Conservation (phyloP, 2,113 vertebrate species). For the Mola mola region DNA sequence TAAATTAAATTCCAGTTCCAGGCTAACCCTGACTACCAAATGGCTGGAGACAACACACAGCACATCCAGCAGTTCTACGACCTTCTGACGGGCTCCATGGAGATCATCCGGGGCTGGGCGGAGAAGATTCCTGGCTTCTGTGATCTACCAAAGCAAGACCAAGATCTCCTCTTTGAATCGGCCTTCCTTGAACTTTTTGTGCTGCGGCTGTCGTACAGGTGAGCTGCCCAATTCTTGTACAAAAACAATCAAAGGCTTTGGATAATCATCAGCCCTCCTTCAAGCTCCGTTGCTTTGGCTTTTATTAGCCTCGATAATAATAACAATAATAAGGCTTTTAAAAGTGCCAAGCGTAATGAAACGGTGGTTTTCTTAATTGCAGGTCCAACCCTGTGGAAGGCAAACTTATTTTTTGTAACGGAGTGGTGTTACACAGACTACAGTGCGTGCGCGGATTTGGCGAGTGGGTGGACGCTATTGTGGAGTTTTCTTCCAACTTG, state of each 20-base stretch:
- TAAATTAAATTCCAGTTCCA: constrained; percentile 97
- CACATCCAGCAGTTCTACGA: constrained; percentile 99
- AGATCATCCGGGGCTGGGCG: constrained; percentile 98
- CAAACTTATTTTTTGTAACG: constrained; percentile 99
- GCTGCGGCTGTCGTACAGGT: constrained; percentile 96
- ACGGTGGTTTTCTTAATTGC: constrained; percentile 80
- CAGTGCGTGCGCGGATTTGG: constrained; percentile 98
- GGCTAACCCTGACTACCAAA: constrained; percentile 98
- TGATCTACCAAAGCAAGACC: constrained; percentile 93
- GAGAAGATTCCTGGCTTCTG: constrained; percentile 96
- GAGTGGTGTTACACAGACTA: constrained; percentile 96
- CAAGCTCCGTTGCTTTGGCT: constrained; percentile 82
- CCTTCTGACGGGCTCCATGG: constrained; percentile 98
- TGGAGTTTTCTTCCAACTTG: constrained; percentile 97
- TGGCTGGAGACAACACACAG: constrained; percentile 97
- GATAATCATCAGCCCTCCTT: constrained; percentile 71
- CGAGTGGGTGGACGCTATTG: constrained; percentile 98
- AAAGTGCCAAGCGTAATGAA: constrained; percentile 89
- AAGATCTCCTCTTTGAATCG: constrained; percentile 97
- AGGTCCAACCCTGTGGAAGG: constrained; percentile 99
- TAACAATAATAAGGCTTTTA: constrained; percentile 88
- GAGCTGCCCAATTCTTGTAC: constrained; percentile 45
- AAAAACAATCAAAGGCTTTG: constrained; percentile 40
- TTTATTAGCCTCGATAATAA: constrained; percentile 85
- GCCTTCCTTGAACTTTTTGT: constrained; percentile 99